phyloP scores from a whole-genome alignment of 2,797 vertebrate genomes.

The Chelon labrosus region DNA sequence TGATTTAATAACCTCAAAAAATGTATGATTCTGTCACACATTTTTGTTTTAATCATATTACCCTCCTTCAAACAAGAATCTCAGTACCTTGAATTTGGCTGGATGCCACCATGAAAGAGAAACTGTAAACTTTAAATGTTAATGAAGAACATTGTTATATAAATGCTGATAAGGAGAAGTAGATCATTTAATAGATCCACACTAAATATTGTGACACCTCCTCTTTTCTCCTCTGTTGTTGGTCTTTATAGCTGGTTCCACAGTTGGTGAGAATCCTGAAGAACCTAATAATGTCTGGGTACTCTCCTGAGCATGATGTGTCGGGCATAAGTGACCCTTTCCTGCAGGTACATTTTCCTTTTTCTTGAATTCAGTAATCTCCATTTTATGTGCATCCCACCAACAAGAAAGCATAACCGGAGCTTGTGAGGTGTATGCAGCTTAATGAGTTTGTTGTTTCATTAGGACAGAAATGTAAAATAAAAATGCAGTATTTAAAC shows the following conservation, averaged over 20 bases:
- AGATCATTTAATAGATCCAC: conserved; percentile 11
- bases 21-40: neutral
- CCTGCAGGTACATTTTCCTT: conserved; percentile 90
- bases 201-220: conserved; percentile 54
- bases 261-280: conserved; percentile 99
- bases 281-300: conserved; percentile 99
- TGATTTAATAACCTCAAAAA: conserved; percentile 30
- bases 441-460: neutral
- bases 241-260: conserved; percentile 92
- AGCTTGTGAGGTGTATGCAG: neutral
- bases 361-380: neutral
- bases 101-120: conserved; percentile 16
- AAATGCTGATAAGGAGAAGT: conserved; percentile 18
- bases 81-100: conserved; percentile 30
- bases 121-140: conserved; percentile 12
- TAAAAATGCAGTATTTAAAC: neutral
- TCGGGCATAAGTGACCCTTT: conserved; percentile 99
- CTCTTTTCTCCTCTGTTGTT: conserved; percentile 55
- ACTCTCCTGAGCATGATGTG: conserved; percentile 99
- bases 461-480: neutral
- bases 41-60: conserved; percentile 12
- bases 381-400: neutral
- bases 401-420: neutral
- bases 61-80: conserved; percentile 15
- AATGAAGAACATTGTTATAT: conserved; percentile 7